Conservation (phyloP, 2,113 vertebrate species). For the Lanius ludovicianus region DNA sequence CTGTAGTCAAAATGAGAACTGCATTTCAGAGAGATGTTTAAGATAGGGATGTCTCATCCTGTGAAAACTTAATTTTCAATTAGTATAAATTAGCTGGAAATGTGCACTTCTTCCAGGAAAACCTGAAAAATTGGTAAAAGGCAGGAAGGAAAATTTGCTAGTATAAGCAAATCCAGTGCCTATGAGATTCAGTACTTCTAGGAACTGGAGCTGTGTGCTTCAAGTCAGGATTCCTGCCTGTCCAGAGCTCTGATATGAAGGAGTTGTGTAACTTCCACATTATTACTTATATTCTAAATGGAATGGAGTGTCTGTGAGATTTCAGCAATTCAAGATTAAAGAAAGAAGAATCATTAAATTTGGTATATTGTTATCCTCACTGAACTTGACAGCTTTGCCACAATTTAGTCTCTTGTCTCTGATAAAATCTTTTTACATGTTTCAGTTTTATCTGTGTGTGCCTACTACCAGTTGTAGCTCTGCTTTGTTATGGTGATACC, state of each 20-base stretch:
- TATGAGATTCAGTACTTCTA: neutral
- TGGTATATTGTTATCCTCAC: neutral
- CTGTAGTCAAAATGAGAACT: neutral
- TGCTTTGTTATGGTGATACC: neutral
- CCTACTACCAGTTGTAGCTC: neutral
- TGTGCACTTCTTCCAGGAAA: neutral
- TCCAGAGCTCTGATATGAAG: neutral
- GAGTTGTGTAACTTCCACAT: neutral
- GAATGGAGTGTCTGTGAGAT: neutral
- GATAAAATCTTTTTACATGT: neutral
- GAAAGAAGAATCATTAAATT: neutral
- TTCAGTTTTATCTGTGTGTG: neutral
- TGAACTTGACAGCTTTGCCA: neutral
- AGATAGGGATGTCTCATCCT: neutral
- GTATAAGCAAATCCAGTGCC: neutral
- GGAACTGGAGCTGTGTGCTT: neutral
- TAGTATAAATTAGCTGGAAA: neutral
- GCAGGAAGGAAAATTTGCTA: neutral
- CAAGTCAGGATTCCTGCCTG: neutral
- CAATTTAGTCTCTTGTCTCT: neutral
- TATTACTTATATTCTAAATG: neutral
- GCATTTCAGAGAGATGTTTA: neutral
- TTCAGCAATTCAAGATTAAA: neutral
- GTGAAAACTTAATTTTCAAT: neutral
- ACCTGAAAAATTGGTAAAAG: neutral